Evolutionary conservation across 2,888 invertebrate genomes (phyloP).

Genomic region (Eupithecia exiguata): DNA sequence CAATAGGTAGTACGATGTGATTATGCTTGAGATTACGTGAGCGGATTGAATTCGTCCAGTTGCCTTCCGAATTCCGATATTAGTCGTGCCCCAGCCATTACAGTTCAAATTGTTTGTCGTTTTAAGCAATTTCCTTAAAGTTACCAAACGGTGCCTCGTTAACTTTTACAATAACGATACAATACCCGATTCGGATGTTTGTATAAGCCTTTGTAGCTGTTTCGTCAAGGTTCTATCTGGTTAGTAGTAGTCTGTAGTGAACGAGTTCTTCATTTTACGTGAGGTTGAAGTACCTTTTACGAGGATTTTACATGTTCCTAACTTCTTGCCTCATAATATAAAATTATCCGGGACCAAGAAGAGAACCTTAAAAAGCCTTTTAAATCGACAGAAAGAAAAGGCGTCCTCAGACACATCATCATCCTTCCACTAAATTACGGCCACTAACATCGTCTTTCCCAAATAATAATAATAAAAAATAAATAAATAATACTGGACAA

Average conservation of each 20-base stretch:
- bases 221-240: not conserved
- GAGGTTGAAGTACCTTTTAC: not conserved
- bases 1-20: constrained; percentile 5
- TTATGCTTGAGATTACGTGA: constrained; percentile 21
- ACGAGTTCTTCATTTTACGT: not conserved
- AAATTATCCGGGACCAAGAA: no score
- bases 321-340: no score
- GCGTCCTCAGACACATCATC: not conserved
- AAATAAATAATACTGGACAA: no score
- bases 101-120: constrained; percentile 29
- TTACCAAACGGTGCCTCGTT: constrained; percentile 28
- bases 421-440: not conserved
- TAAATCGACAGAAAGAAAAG: not conserved
- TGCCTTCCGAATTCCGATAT: constrained; percentile 22
- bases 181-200: constrained; percentile 6
- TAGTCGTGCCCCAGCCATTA: constrained; percentile 29
- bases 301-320: not conserved
- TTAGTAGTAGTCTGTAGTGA: no score
- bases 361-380: not conserved
- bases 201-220: not conserved
- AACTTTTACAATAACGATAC: constrained; percentile 19
- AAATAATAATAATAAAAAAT: no score
- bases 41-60: constrained; percentile 16
- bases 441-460: not conserved
- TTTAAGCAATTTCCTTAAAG: constrained; percentile 34